Conservation (phyloP, 2,113 vertebrate species). For the Mustelus asterias region DNA sequence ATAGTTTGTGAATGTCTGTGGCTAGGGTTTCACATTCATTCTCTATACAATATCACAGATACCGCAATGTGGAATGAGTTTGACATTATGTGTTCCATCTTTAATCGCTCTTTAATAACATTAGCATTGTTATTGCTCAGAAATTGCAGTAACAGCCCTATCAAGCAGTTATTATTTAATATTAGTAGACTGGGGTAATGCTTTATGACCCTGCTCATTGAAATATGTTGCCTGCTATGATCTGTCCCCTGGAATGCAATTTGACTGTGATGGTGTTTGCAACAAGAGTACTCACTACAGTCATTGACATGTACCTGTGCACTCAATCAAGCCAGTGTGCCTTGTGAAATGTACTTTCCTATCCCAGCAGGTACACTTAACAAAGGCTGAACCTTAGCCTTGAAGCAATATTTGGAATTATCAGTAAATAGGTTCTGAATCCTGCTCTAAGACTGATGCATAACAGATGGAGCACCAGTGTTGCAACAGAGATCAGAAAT, state of each 20-base stretch:
- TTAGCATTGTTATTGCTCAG: not conserved
- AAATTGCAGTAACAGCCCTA: not conserved
- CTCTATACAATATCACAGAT: constrained; percentile 42
- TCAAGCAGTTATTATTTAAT: not conserved
- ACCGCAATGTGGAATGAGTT: not conserved
- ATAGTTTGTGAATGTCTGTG: not conserved
- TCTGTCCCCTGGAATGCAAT: not conserved
- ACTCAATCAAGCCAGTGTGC: not conserved
- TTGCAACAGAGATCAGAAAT: not conserved
- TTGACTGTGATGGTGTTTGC: not conserved
- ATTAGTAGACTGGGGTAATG: not conserved
- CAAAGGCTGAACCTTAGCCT: not conserved
- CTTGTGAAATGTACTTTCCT: not conserved
- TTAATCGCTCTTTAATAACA: not conserved
- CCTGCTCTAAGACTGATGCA: too few species aligned
- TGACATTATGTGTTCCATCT: not conserved
- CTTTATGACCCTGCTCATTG: not conserved
- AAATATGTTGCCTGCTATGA: not conserved
- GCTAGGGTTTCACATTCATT: not conserved
- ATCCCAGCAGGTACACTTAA: not conserved
- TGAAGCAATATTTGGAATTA: not conserved
- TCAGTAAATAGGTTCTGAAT: not conserved
- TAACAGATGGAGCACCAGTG: not conserved
- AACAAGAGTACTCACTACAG: not conserved
- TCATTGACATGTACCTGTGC: not conserved